Base-by-base conservation (phyloP, 1,140 invertebrate genomes). In the Drosophila navojoa region DNA sequence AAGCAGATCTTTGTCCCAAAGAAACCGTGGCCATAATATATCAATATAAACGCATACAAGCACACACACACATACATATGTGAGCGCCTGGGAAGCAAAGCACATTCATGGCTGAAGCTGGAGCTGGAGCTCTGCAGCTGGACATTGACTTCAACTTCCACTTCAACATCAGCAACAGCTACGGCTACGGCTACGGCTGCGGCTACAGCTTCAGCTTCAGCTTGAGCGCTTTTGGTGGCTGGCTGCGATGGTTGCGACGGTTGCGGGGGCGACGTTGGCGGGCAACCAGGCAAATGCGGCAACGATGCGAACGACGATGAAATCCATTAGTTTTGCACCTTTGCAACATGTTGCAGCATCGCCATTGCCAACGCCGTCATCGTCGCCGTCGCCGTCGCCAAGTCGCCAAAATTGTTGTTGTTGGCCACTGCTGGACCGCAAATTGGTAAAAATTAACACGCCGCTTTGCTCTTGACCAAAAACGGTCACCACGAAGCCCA, bases 1-100 rank as follows among this genome's bases (percentile, higher is more conserved):
- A 90, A 90, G 85, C 85, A 91, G 90, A 91, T 91, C 90, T 91
- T 91, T 91, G 90, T 91, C 90, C 86, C 90, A 91, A 91, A 91
- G 90, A 90, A 86, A 90, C 81, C 79, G 81, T 90, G 78, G 90
- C 80, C 90, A 84, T 89, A 90, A 91, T 91, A 91, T 91, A 91
- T 91, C 89, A 91, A 90, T 87, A 89, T 81, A 90, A 89, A 81
- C 81, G 71, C 81, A 79, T 52, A 76, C 80, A 79, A 66, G 76
- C 69, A 77, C 40, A 71, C 55, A 70, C 57, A 47, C 49, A 54
- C 27, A 72, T n/a, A 40, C 59, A 60, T 49, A 64, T 53, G 54
- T 69, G 81, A 79, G 82, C 80, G 84, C 79, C 84, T 89, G 84
- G 84, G 82, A 87, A 87, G 84, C 84, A 89, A 87, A 89, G 82